Conservation (phyloP, 2,797 vertebrate species). For the Mareca penelope region DNA sequence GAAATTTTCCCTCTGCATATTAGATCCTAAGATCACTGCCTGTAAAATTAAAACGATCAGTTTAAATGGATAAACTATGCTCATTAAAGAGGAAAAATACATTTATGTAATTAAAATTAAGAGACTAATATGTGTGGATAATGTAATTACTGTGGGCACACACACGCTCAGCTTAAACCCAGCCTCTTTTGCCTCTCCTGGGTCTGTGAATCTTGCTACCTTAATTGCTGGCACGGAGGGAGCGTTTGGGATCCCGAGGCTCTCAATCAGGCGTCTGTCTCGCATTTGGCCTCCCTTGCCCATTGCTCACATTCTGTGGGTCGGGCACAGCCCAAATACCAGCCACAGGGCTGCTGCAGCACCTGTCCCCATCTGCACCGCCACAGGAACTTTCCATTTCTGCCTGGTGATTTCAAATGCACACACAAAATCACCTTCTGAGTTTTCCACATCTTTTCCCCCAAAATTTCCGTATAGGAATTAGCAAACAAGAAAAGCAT, state of each 20-base stretch:
- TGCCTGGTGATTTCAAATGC: rapidly evolving
- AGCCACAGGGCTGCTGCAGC: not conserved
- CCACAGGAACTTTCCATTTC: not conserved
- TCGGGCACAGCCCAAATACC: not conserved
- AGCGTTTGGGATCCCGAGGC: not conserved
- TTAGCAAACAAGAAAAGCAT: not conserved
- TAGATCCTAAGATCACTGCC: constrained; percentile 72
- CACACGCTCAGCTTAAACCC: constrained; percentile 20
- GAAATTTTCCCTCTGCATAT: constrained; percentile 74
- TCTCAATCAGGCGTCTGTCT: constrained; percentile 15
- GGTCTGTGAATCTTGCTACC: constrained; percentile 31
- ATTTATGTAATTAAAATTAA: constrained; percentile 80
- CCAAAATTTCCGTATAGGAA: not conserved
- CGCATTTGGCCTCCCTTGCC: not conserved
- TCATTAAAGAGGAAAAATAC: constrained; percentile 79
- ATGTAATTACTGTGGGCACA: constrained; percentile 71
- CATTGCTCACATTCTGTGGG: not conserved
- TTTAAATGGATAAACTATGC: constrained; percentile 78
- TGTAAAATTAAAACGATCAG: constrained; percentile 79
- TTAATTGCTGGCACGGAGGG: constrained; percentile 15
- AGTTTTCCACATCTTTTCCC: not conserved
- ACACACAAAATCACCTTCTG: not conserved
- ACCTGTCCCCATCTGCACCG: not conserved
- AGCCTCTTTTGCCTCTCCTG: constrained; percentile 23
- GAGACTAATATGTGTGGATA: constrained; percentile 74